phyloP scores from a whole-genome alignment of 2,888 invertebrate species.

The Hypselothyrea guttata region DNA sequence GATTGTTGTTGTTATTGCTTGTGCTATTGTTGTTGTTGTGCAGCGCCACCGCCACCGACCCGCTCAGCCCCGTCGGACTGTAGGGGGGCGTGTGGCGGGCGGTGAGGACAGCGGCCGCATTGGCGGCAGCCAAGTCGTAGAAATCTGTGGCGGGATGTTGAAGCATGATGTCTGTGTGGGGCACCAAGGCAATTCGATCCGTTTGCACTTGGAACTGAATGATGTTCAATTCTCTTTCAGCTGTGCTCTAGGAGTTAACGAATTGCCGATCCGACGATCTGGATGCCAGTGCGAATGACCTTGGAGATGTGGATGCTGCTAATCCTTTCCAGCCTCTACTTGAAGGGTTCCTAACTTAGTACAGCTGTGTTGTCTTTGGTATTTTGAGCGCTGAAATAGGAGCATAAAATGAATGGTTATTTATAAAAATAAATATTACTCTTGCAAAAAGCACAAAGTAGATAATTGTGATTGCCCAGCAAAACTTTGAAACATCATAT shows the following conservation, averaged over 20 bases:
- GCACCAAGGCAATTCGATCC: too few relatives aligned
- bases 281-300: too few relatives aligned
- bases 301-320: neutral
- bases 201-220: too few relatives aligned
- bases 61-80: slow-evolving; percentile 80
- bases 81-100: slow-evolving; percentile 82
- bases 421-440: too few relatives aligned
- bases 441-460: too few relatives aligned
- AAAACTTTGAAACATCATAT: too few relatives aligned
- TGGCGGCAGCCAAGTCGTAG: slow-evolving; percentile 82
- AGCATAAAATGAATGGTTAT: neutral
- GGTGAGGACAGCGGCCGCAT: slow-evolving; percentile 80
- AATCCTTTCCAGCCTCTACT: slow-evolving; percentile 4
- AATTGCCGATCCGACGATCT: too few relatives aligned
- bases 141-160: slow-evolving; percentile 83
- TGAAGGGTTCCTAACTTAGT: slow-evolving; percentile 14
- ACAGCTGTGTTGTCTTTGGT: slow-evolving; percentile 55
- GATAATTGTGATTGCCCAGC: too few relatives aligned
- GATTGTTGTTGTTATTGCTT: slow-evolving; percentile 72
- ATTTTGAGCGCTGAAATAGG: slow-evolving; percentile 61
- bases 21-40: slow-evolving; percentile 77
- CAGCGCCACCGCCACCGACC: slow-evolving; percentile 66
- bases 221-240: too few relatives aligned
- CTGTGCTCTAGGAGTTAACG: too few relatives aligned
- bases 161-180: slow-evolving; percentile 69